Base-by-base conservation (phyloP, 1,140 invertebrate genomes). In the Mya arenaria region DNA sequence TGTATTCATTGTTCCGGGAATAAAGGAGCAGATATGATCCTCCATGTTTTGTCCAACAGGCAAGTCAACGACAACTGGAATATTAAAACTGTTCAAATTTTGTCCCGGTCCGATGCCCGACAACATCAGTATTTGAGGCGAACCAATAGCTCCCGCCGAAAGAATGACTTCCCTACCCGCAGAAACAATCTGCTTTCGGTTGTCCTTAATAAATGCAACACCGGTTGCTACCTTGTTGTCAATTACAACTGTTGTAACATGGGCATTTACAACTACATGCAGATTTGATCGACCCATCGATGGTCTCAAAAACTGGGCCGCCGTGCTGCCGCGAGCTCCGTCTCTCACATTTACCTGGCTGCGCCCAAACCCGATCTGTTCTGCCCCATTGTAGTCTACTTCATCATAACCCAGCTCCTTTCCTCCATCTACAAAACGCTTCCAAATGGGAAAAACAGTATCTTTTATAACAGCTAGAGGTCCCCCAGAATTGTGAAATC, bases 101-200 rank as follows among this genome's bases (percentile, higher is more conserved):
- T 82, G 37, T 37, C 48, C 71, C 19, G 97, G 97, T 0, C 97
- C 97, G 2, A 98, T 94, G 0, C 97, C 98, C 2, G 97, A 97
- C 0, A 98, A 91, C 96, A 99, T 97, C 4, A 99, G 90, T 0
- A 99, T 85, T 83, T 98, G 97, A 0, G 98, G 96, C 0, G 97
- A 96, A 88, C 97, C 97, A 0, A 99, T 94, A 0, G 97, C 94
- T 0, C 98, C 98, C 0, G 95, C 97, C 0, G 88, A 88, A 23
- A 98, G 82, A 52, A 98, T 96, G 0, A 98, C 95, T 92, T 99
- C 98, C 15, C 37, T 28, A 17, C 93, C 94, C 0, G 95, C 95
- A 68, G 92, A 89, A 5, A 96, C 94, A 81, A 91, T 94, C 62
- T 94, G 93, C 71, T 91, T 93, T 19, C 83, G 92, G 1, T 91